These are phyloP conservation scores for Tetanocera ferruginea DNA, from an alignment of 2,888 invertebrate species.

Conservation along the genomic window DNA sequence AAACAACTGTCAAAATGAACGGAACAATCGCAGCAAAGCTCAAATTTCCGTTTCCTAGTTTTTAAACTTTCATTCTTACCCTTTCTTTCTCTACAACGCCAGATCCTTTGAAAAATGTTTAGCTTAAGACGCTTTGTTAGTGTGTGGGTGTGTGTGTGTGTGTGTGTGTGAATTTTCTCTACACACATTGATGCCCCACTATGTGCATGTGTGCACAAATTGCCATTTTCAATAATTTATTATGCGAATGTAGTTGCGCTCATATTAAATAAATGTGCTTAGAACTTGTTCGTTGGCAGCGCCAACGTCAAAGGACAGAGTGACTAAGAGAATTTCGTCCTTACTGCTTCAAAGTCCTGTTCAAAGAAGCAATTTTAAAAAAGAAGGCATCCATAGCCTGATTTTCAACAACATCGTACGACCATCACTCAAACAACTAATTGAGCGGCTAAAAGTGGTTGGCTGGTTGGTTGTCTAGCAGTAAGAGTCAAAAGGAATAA, in stretches of 20 bases:
- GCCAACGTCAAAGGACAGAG: neutral
- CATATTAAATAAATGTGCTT: conserved; percentile 31
- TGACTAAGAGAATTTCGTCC: neutral
- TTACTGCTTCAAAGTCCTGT: neutral
- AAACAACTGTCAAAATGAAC: neutral
- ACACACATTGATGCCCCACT: neutral
- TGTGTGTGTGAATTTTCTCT: neutral
- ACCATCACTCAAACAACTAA: conserved; percentile 34
- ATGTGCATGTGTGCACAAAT: conserved; percentile 43
- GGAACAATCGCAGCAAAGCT: conserved; percentile 37
- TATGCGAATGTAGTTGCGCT: conserved; percentile 43
- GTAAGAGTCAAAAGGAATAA: neutral
- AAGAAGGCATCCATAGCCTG: neutral
- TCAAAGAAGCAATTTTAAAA: neutral
- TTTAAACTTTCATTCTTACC: neutral
- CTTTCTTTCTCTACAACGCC: neutral
- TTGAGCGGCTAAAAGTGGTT: conserved; percentile 27
- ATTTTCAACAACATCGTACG: neutral
- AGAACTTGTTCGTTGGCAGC: neutral
- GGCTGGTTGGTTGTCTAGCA: neutral
- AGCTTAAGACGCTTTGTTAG: neutral
- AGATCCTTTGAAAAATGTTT: neutral
- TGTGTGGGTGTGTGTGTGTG: neutral
- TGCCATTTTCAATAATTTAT: conserved; percentile 50
- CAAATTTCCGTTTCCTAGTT: conserved; percentile 40